phyloP scores from a whole-genome alignment of 2,113 vertebrate genomes.

The Cepphus grylle region DNA sequence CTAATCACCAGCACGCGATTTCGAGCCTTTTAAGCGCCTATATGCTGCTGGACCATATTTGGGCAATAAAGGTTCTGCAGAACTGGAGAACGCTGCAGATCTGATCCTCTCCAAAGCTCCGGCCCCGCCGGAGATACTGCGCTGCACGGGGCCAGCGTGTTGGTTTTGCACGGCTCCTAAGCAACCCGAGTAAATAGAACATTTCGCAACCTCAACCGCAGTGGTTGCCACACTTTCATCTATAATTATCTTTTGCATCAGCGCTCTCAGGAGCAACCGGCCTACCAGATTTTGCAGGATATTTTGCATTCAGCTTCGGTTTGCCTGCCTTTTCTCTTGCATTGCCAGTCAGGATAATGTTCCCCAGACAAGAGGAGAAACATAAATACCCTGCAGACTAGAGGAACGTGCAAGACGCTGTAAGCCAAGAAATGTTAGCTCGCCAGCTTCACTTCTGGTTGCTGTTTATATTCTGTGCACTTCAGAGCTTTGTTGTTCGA shows the following conservation, averaged over 20 bases:
- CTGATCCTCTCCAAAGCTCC: background rate
- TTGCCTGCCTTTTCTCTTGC: background rate
- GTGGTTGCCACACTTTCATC: background rate
- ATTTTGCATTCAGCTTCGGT: background rate
- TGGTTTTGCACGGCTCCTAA: background rate
- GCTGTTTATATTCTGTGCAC: background rate
- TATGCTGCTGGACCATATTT: background rate
- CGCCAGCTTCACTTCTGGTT: background rate
- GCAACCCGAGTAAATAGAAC: slow-evolving; percentile 39
- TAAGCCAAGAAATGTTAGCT: background rate
- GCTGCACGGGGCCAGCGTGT: background rate
- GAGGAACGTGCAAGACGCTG: background rate
- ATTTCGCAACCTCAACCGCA: background rate
- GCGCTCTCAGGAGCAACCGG: background rate
- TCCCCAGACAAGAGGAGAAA: background rate
- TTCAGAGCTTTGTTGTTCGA: background rate
- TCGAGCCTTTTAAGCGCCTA: background rate
- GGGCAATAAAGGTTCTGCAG: background rate
- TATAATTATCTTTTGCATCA: slow-evolving; percentile 18
- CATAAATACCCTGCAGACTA: background rate
- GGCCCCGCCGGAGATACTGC: background rate
- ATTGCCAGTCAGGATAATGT: background rate
- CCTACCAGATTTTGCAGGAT: background rate
- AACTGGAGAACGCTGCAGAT: background rate
- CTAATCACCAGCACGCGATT: background rate